Evolutionary conservation across 1,140 invertebrate species (phyloP).

Genomic region (Diplogasteroides magnus): DNA sequence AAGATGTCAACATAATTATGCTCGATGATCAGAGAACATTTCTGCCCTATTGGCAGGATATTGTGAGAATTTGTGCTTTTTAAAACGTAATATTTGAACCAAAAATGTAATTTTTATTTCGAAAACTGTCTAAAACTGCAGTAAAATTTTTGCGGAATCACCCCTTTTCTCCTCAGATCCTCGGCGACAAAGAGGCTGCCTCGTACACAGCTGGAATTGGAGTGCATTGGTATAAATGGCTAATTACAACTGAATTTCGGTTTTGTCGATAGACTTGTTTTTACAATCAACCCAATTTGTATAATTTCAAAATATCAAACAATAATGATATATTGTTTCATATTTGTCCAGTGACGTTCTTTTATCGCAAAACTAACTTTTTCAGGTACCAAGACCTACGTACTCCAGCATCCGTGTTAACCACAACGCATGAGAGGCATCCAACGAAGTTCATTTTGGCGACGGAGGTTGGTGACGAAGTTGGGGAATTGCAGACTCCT

Average conservation of each 20-base stretch:
- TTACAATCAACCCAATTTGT: too few relatives aligned
- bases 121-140: too few relatives aligned
- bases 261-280: too few relatives aligned
- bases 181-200: constrained; percentile 59
- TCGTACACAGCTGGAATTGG: constrained; percentile 73
- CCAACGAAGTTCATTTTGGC: constrained; percentile 71
- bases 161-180: constrained; percentile 56
- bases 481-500: too few relatives aligned
- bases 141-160: constrained; percentile 5
- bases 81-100: too few relatives aligned
- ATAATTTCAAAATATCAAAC: too few relatives aligned
- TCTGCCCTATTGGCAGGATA: constrained; percentile 65
- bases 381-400: constrained; percentile 66
- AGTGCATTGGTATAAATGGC: constrained; percentile 69
- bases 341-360: too few relatives aligned
- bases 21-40: constrained; percentile 55
- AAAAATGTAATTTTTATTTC: too few relatives aligned
- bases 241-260: too few relatives aligned
- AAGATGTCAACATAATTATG: constrained; percentile 45
- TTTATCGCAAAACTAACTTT: too few relatives aligned
- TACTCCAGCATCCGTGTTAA: constrained; percentile 59
- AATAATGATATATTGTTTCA: too few relatives aligned
- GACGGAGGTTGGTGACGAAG: constrained; percentile 56
- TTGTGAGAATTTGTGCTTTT: constrained; percentile 23
- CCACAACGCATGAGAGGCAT: constrained; percentile 61